Conservation (phyloP, 2,797 vertebrate species). For the Anabas testudineus region DNA sequence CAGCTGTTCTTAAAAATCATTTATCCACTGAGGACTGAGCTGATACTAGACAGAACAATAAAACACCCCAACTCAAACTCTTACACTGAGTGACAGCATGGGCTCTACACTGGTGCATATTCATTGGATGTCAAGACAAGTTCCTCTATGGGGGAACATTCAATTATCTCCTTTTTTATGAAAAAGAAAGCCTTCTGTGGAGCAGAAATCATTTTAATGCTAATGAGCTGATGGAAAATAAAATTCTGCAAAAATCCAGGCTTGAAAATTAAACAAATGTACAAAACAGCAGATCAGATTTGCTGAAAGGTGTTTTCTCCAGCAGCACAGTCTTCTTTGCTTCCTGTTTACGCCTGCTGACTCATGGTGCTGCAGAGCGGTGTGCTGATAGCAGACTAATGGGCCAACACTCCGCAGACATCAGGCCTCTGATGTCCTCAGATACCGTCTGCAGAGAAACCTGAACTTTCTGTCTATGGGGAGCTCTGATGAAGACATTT, state of each 20-base stretch:
- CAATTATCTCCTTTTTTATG: not conserved
- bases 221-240: not conserved
- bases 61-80: not conserved
- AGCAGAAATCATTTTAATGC: not conserved
- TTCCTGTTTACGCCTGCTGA: slow-evolving; percentile 67
- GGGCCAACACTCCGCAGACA: slow-evolving; percentile 38
- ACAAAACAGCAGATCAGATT: slow-evolving; percentile 10
- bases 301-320: slow-evolving; percentile 21
- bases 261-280: not conserved
- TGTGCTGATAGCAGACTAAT: slow-evolving; percentile 53
- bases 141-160: not conserved
- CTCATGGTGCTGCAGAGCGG: slow-evolving; percentile 68
- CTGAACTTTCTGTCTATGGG: slow-evolving; percentile 42
- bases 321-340: slow-evolving; percentile 18
- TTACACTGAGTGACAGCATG: slow-evolving; percentile 10
- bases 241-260: too few species aligned
- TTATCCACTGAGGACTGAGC: not conserved
- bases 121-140: slow-evolving; percentile 2
- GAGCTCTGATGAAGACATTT: slow-evolving; percentile 10
- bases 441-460: slow-evolving; percentile 63
- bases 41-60: slow-evolving; percentile 10
- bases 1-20: slow-evolving; percentile 2
- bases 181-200: not conserved
- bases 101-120: not conserved
- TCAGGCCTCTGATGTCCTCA: slow-evolving; percentile 45